Base-by-base conservation (phyloP, 2,888 invertebrate genomes). In the Limnephilus auricula region DNA sequence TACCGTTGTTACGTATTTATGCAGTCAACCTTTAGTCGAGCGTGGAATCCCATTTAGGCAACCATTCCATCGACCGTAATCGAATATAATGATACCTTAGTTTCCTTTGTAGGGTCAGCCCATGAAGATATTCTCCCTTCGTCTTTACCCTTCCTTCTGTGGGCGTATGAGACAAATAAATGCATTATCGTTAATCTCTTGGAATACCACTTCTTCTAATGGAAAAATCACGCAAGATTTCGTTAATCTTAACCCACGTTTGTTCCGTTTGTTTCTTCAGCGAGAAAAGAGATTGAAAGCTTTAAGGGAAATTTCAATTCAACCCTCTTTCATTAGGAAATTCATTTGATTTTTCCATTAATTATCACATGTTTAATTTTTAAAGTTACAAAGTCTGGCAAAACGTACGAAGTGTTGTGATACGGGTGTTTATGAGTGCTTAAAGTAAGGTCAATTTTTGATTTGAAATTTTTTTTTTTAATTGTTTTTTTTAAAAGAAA, bases 121-220 rank as follows among this genome's bases (percentile, higher is more conserved):
- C 34, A 45, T 85, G 40, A 85, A 85, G 40, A 82, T 25, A 82
- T 34, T 34, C 34, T 30, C 45, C n/a, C 85, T 30, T 13, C 40
- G 40, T 10, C n/a, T 45, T n/a, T 25, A 45, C 85, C 85, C 37
- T 15, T n/a, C 34, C 80, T 32, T 15, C 32, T 65, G 80, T 31
- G 84, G 80, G 37, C 34, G 37, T 84, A 10, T 40, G 25, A 30
- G 85, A 85, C 30, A 65, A 65, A 86, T 40, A 50, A 78, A 87
- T 85, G 87, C 87, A 87, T 87, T 87, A 78, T 87, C 87, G 34
- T 87, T 87, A 87, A 87, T 87, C 50, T 78, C 34, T 18, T 87
- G 12, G 31, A 87, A 30, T 65, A 31, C 50, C 65, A 87, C 87
- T 87, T 65, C 78, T 87, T 78, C 65, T 87, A 78, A 87, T 87